A percentile compares a stretch with the other conserved stretches of the same genome.
phyloP scores from a whole-genome alignment of 2,113 vertebrate genomes.

The Cololabis saira region DNA sequence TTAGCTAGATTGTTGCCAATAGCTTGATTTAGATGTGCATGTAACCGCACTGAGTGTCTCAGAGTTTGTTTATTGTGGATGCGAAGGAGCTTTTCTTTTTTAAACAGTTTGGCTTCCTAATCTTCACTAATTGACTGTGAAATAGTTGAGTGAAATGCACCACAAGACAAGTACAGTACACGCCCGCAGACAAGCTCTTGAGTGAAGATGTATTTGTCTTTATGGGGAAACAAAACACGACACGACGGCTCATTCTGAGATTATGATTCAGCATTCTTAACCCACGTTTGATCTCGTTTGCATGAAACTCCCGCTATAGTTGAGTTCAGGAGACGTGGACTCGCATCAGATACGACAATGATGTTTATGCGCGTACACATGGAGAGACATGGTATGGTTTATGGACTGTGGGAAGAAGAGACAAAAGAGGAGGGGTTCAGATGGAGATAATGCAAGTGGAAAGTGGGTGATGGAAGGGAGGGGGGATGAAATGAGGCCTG shows the following conservation, averaged over 20 bases:
- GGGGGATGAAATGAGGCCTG: constrained; percentile 47
- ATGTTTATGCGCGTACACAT: background rate
- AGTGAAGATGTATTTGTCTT: background rate
- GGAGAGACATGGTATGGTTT: constrained; percentile 35
- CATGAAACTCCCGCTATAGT: constrained; percentile 4
- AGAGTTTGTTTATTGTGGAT: background rate
- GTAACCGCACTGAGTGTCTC: no score
- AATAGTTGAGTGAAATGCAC: constrained; percentile 3
- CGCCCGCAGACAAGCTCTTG: constrained; percentile 1
- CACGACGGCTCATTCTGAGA: background rate
- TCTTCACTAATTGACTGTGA: constrained; percentile 10
- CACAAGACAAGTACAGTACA: background rate
- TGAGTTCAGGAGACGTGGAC: background rate
- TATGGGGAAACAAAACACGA: background rate
- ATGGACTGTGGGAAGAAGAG: constrained; percentile 68
- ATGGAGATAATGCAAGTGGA: constrained; percentile 50
- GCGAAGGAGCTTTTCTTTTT: no score
- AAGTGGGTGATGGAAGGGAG: constrained; percentile 20
- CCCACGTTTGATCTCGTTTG: constrained; percentile 18
- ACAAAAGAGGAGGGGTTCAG: constrained; percentile 30
- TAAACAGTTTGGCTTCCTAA: constrained; percentile 8
- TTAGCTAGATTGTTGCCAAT: no score
- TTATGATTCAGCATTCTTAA: constrained; percentile 4
- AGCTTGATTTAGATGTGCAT: no score
- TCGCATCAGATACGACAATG: background rate